Evolutionary conservation across 2,113 vertebrate species (phyloP), one percentile per base, ranked within the genome.

Genomic region (Hucho hucho): DNA sequence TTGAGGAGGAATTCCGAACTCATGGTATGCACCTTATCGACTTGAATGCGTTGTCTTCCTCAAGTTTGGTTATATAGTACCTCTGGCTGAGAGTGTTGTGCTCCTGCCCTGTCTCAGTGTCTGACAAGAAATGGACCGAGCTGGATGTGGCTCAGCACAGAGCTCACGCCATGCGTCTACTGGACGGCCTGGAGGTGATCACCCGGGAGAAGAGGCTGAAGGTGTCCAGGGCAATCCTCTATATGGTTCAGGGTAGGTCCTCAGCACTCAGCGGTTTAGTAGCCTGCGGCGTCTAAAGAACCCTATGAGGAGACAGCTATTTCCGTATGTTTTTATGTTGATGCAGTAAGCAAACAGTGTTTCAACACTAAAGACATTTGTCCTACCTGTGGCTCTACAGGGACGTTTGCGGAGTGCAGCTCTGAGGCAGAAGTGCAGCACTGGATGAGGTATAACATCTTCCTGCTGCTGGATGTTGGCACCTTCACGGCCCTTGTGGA

Each of bases 371-470:
- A 37, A 43, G 14, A 12, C 12, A 43, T 71, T 22, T 14, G 16
- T 26, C 24, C 18, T 65, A 24, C 70, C 26, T 76, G 12, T 79
- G 65, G 66, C 3, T 59, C 9, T 86, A 0, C 87, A 99, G 98
- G 98, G n/a, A 96, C 96, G 0, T 99, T 98, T 67, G 95, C 92
- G 1, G 96, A 99, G 73, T 99, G 97, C n/a, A 80, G 90, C 80
- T 96, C 94, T 0, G 98, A 99, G 89, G 91, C 88, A 0, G 97
- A 98, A 75, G 96, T 99, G 4, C 96, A 98, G 89, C 91, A 95
- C 5, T 99, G 96, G 97, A 95, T 97, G 94, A 93, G 97, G 88
- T 98, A 98, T 76, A 99, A 99, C 87, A 85, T 96, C 84, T 99
- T 98, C 82, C 92, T 99, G 24, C 83, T 99, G 81, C 89, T 98